Evolutionary conservation across 2,113 vertebrate species (phyloP).

Genomic region (Plestiodon gilberti): DNA sequence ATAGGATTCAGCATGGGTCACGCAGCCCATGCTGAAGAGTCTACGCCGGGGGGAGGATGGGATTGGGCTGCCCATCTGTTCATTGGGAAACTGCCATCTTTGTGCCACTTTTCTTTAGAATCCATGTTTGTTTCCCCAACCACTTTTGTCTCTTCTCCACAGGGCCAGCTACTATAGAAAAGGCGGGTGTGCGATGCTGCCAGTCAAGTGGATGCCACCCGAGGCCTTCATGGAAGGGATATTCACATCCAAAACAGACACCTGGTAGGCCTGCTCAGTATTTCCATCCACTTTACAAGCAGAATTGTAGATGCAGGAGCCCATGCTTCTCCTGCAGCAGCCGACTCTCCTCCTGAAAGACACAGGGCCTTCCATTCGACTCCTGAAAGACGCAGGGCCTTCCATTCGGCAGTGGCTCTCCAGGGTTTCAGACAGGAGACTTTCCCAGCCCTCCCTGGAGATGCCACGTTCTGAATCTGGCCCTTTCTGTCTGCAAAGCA

Average conservation of each 20-base stretch:
- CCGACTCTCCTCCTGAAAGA: background rate
- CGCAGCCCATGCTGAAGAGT: too few species aligned
- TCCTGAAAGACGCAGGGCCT: background rate
- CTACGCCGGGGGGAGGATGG: too few species aligned
- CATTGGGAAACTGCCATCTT: too few species aligned
- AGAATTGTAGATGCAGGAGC: background rate
- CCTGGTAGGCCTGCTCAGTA: conserved; percentile 81
- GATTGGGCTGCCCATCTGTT: too few species aligned
- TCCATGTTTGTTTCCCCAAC: background rate
- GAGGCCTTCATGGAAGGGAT: conserved; percentile 99
- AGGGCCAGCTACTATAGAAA: conserved; percentile 99
- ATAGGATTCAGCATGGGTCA: too few species aligned
- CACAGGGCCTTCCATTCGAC: too few species aligned
- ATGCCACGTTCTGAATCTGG: too few species aligned
- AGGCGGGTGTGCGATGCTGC: conserved; percentile 97
- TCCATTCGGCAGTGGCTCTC: too few species aligned
- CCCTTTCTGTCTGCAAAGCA: too few species aligned
- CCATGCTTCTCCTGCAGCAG: background rate
- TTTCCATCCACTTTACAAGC: background rate
- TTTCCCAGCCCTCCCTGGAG: too few species aligned
- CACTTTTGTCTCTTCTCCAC: conserved; percentile 43
- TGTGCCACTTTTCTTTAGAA: conserved; percentile 6
- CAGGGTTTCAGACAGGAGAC: too few species aligned
- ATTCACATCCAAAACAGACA: conserved; percentile 99
- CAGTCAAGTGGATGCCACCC: conserved; percentile 99